Conservation (phyloP, 1,140 invertebrate species). For the Drosophila ficusphila region DNA sequence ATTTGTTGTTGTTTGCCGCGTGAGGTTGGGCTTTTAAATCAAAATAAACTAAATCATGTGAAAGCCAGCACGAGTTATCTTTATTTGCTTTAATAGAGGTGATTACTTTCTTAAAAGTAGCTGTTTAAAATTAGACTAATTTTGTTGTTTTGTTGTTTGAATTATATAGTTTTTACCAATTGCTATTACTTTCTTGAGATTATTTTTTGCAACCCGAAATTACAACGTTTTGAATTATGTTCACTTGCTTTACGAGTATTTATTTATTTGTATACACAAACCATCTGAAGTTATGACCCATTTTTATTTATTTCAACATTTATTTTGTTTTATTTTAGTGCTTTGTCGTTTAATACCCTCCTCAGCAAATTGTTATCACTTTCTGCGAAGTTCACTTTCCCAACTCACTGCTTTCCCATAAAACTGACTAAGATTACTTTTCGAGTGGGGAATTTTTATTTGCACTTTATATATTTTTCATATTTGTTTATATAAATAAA, state of each 20-base stretch:
- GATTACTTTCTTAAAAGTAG: slow-evolving; percentile 32
- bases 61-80: slow-evolving; percentile 33
- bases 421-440: slow-evolving; percentile 25
- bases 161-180: too few species aligned
- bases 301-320: too few species aligned
- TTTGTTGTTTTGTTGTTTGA: background rate
- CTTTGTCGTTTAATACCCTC: background rate
- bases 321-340: background rate
- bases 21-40: slow-evolving; percentile 56
- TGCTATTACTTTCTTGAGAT: too few species aligned
- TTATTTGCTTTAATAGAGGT: slow-evolving; percentile 21
- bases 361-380: background rate
- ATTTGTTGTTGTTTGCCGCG: slow-evolving; percentile 46
- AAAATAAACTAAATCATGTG: slow-evolving; percentile 59
- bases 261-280: too few species aligned
- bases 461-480: slow-evolving; percentile 28
- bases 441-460: slow-evolving; percentile 14
- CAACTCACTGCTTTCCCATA: slow-evolving; percentile 32
- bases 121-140: slow-evolving; percentile 22
- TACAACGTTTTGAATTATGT: too few species aligned
- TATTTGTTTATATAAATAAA: slow-evolving; percentile 67
- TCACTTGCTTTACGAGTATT: too few species aligned
- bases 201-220: too few species aligned
- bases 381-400: slow-evolving; percentile 16
- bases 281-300: too few species aligned